Conservation (phyloP, 2,888 invertebrate genomes). For the Pristionchus maxplancki region DNA sequence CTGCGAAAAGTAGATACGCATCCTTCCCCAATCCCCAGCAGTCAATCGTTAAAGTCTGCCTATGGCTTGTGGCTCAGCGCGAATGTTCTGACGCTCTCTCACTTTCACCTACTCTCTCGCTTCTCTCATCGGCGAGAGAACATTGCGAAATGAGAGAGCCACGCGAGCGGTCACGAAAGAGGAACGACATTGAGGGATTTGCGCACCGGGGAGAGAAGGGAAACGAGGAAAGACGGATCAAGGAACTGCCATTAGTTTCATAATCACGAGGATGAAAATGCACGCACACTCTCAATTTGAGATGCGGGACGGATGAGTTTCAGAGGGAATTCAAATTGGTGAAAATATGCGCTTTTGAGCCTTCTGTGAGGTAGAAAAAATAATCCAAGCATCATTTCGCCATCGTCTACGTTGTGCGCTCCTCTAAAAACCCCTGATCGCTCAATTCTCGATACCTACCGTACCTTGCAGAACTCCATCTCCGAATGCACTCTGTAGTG, state of each 20-base stretch:
- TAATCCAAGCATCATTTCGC: not conserved
- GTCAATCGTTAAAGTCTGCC: not conserved
- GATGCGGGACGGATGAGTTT: too few species aligned
- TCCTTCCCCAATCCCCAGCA: not conserved
- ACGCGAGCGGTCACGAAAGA: not conserved
- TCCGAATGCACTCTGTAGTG: slow-evolving; percentile 75
- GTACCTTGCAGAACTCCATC: slow-evolving; percentile 77
- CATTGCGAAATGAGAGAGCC: not conserved
- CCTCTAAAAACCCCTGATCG: too few species aligned
- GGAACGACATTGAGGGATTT: slow-evolving; percentile 35
- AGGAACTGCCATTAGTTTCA: not conserved
- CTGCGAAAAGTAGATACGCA: too few species aligned
- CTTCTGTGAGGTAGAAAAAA: not conserved
- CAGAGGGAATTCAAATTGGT: too few species aligned
- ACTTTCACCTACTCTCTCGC: too few species aligned
- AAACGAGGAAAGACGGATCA: not conserved
- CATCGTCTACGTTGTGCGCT: not conserved
- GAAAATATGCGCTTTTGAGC: too few species aligned
- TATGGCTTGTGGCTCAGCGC: too few species aligned
- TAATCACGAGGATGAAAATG: not conserved
- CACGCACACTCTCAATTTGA: too few species aligned
- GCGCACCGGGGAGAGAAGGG: not conserved
- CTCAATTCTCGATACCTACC: not conserved
- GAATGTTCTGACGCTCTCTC: too few species aligned
- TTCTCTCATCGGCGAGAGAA: too few species aligned